Conservation (phyloP, 2,797 vertebrate species). For the Somateria mollissima region DNA sequence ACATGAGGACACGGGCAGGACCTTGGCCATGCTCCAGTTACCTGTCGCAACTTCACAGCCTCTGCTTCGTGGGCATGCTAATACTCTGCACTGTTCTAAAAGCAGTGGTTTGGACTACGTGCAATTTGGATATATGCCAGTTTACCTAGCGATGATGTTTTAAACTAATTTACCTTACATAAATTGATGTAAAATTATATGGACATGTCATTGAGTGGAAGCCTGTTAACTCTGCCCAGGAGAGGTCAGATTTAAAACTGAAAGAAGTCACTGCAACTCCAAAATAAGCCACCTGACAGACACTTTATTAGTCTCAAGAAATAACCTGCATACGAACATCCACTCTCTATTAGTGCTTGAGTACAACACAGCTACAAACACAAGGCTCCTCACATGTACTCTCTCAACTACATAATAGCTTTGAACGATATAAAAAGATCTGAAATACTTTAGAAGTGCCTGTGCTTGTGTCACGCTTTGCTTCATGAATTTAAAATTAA, state of each 20-base stretch:
- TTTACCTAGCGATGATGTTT: background rate
- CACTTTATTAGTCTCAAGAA: background rate
- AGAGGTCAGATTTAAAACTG: background rate
- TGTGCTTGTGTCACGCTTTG: background rate
- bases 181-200: background rate
- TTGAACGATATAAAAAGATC: background rate
- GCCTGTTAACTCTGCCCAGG: background rate
- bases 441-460: background rate
- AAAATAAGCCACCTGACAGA: background rate
- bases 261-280: background rate
- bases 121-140: background rate
- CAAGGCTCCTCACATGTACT: background rate
- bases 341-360: background rate
- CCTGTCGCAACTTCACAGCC: background rate
- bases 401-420: background rate
- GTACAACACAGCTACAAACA: background rate
- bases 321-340: background rate
- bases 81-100: background rate
- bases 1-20: rapidly evolving
- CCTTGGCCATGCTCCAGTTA: background rate
- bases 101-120: background rate
- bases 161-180: background rate
- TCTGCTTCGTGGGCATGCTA: background rate
- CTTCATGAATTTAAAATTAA: background rate
- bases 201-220: background rate